Base-by-base conservation (phyloP, 2,797 vertebrate genomes). In the Pipistrellus pipistrellus region DNA sequence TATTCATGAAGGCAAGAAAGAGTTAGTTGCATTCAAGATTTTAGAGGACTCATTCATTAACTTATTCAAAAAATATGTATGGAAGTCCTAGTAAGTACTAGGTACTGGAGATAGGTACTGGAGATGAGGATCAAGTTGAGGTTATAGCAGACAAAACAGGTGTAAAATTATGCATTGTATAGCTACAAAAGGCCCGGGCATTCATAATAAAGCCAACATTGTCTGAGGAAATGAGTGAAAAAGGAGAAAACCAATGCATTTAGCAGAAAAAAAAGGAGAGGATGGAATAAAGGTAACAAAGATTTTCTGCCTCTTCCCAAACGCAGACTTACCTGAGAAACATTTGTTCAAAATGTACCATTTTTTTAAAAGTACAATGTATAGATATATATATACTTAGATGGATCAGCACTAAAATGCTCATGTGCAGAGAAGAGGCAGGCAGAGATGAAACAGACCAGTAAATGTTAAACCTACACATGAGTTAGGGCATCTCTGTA, bases 251-350 rank as follows among this genome's bases (percentile, higher is more conserved):
- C 14, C 14, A 83, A 82, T 38, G 30, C 20, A 77, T 13, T 27
- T 44, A 25, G 46, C 15, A 90, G 32, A 32, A 51, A 38, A 38
- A n/a, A 51, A 92, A 87, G n/a, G 59, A 73, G n/a, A 66, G 17
- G 77, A 86, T 20, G 17, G 2, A 32, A 12, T 53, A 71, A 48
- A 89, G 14, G 25, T 55, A 83, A 88, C 15, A 73, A 83, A 85
- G 80, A 51, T 51, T 77, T 85, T 57, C 10, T 51, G 5, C 20
- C 86, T 68, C 53, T 66, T 77, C 81, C 71, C 64, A 93, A 85
- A 83, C 75, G 44, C 27, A 93, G 17, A 95, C 88, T 92, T 92
- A 93, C 91, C 66, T 95, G 78, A 91, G 76, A 91, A 92, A 82
- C 21, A 3, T 35, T 48, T 1, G 6, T 73, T 86, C 4, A 87